Base-by-base conservation (phyloP, 2,113 vertebrate genomes). In the Misgurnus anguillicaudatus region DNA sequence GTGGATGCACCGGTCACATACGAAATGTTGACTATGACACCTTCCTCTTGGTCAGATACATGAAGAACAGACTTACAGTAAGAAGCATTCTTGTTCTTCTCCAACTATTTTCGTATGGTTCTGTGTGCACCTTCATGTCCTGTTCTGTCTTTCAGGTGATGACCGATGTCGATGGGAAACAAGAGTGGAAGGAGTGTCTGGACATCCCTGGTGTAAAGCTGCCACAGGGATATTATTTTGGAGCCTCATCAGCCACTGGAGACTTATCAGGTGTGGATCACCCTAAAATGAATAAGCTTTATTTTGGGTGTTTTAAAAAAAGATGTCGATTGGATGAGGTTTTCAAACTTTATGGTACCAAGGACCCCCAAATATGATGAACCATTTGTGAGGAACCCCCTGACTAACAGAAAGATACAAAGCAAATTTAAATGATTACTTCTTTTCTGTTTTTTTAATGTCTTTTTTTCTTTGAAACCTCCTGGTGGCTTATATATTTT, bases 21-120 rank as follows among this genome's bases (percentile, higher is more conserved):
- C 91, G 96, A 19, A 99, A 99, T 84, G 84, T 95, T 0, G 86
- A 94, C 39, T 91, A 97, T 0, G 96, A 98, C 90, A 96, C 95
- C 1, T 96, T 96, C 86, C 87, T 99, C n/a, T 93, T 97, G 69
- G 86, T 98, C 85, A 93, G 95, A 90, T 98, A 97, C 10, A 90
- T 93, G 64, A 96, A 92, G 86, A 94, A 94, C 84, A 90, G 93
- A 7, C 90, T 98, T 45, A 97, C 93, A 75, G 97, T 98, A 91
- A 88, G 94, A 70, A 11, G 81, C 61, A 19, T 6, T 14, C 6
- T 36, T 48, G 13, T 51, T 51, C 16, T 51, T 13, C 48, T 14
- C 48, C 48, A 51, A 5, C 48, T 5, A 5, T 51, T 17, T 5
- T 57, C 8, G 13, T 72, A 41, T 47, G n/a, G 36, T 21, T 13